Percentiles rank a stretch among this genome's conserved stretches.
These are phyloP conservation scores for Procambarus clarkii DNA, from an alignment of 1,140 invertebrate species.

Conservation along the genomic window DNA sequence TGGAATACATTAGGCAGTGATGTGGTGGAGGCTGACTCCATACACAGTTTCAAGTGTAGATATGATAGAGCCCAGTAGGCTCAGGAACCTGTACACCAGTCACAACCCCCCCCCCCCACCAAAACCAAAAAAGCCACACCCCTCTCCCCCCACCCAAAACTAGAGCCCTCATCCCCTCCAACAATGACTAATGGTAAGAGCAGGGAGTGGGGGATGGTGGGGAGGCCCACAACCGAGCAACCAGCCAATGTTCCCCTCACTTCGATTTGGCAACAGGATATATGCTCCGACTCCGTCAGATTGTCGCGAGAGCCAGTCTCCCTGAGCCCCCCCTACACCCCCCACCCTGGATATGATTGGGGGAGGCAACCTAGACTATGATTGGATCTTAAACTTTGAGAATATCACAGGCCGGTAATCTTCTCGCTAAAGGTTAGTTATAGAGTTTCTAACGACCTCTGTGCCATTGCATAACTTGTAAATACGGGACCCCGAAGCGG, in stretches of 20 bases:
- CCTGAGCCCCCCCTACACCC: not conserved
- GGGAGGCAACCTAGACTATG: not conserved
- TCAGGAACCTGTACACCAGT: no score
- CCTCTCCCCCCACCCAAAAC: no score
- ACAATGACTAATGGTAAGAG: no score
- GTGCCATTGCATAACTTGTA: slow-evolving; percentile 7
- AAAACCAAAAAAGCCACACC: no score
- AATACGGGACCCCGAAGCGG: not conserved
- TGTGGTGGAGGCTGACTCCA: no score
- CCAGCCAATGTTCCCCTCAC: not conserved
- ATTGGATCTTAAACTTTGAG: slow-evolving; percentile 20
- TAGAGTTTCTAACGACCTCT: slow-evolving; percentile 8
- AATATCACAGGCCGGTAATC: slow-evolving; percentile 15
- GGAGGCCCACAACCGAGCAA: not conserved
- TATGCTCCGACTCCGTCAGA: not conserved
- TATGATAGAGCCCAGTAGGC: no score
- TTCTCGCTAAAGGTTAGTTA: slow-evolving; percentile 20
- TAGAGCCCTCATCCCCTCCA: no score
- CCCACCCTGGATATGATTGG: not conserved
- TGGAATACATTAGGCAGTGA: no score
- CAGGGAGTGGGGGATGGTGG: not conserved
- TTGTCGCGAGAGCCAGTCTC: not conserved
- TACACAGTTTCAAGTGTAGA: no score
- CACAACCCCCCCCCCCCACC: no score
- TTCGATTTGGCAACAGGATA: not conserved